phyloP scores from a whole-genome alignment of 37 sponge, comb jelly and placozoan species.

The Theonella swinhoei region DNA sequence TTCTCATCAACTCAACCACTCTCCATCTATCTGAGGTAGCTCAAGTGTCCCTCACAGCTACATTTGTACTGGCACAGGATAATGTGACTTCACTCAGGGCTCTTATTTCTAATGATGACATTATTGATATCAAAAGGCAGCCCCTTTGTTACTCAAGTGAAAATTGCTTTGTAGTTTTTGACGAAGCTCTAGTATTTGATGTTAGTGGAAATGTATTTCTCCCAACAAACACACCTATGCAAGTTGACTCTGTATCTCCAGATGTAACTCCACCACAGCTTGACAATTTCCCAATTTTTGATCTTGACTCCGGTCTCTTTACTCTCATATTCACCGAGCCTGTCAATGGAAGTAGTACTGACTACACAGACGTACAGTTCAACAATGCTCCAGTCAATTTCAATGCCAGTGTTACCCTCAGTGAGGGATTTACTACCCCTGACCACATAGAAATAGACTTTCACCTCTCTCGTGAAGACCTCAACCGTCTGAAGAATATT shows the following conservation, averaged over 20 bases:
- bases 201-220: background rate
- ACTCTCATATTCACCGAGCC: constrained; percentile 49
- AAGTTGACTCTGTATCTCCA: background rate
- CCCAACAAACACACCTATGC: background rate
- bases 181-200: background rate
- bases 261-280: constrained; percentile 53
- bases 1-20: constrained; percentile 10
- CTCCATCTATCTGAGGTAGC: background rate
- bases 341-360: constrained; percentile 22
- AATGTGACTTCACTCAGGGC: background rate
- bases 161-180: constrained; percentile 31
- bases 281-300: constrained; percentile 22
- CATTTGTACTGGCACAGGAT: background rate
- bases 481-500: constrained; percentile 25
- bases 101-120: background rate
- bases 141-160: constrained; percentile 22
- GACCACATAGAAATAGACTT: constrained; percentile 50
- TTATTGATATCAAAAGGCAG: constrained; percentile 19
- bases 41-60: background rate
- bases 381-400: background rate
- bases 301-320: constrained; percentile 33
- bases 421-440: constrained; percentile 28
- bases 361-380: constrained; percentile 20
- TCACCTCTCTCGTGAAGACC: background rate
- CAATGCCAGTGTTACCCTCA: constrained; percentile 9